phyloP scores from a whole-genome alignment of 2,797 vertebrate species.

The Cuculus canorus region DNA sequence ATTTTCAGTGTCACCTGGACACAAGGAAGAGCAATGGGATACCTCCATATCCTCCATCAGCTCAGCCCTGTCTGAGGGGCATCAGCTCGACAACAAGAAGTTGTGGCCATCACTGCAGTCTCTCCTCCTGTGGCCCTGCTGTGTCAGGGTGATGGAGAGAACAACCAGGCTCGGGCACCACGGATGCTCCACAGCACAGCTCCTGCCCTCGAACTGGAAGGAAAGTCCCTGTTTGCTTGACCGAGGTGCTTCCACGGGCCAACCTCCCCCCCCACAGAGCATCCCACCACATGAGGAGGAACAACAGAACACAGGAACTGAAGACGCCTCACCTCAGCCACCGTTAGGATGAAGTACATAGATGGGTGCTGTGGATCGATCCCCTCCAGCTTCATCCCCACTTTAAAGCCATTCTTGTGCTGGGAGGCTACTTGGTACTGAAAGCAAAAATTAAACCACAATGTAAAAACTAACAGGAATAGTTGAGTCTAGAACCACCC shows the following conservation, averaged over 20 bases:
- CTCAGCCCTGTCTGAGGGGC: neutral
- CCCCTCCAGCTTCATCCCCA: slow-evolving; percentile 97
- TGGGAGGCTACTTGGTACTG: slow-evolving; percentile 84
- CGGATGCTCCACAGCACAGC: neutral
- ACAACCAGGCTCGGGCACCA: neutral
- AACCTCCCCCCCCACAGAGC: neutral
- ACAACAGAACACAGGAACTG: fast-evolving
- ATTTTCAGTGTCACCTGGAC: neutral
- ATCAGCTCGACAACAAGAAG: neutral
- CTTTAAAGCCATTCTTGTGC: slow-evolving; percentile 90
- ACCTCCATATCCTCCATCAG: neutral
- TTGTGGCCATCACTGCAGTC: neutral
- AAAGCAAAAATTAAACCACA: slow-evolving; percentile 50
- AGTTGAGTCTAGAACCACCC: neutral
- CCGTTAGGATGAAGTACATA: slow-evolving; percentile 97
- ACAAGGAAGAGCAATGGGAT: neutral
- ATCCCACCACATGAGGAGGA: neutral
- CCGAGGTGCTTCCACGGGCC: neutral
- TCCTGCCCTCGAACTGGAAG: neutral
- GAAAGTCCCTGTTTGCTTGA: neutral
- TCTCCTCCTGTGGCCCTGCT: neutral
- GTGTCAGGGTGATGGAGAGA: neutral
- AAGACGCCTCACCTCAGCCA: slow-evolving; percentile 87
- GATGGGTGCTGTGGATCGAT: slow-evolving; percentile 96
- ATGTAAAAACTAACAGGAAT: neutral